Evolutionary conservation across 2,888 invertebrate genomes (phyloP), one percentile per base, ranked within the genome.

Genomic region (Drosophila macrothrix): DNA sequence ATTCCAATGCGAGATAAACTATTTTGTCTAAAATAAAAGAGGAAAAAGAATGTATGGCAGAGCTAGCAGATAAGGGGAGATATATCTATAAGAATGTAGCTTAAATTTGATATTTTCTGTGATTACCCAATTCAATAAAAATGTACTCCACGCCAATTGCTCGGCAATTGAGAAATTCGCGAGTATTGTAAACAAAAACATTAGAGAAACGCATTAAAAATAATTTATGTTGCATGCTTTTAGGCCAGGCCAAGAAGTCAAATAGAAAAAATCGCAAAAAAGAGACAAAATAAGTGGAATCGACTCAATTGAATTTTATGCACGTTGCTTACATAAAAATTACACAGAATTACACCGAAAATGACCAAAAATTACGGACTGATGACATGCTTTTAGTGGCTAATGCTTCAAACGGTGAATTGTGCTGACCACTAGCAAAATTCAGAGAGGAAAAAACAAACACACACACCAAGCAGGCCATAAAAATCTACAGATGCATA

Each of bases 401-500:
- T 76, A 89, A 89, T 90, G 77, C 54, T 59, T 63, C 41, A 67
- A 63, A 71, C 77, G 82, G 71, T 79, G 61, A 74, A 76, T 77
- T 78, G 53, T 83, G 88, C 88, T 88, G 88, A 88, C 86, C 82
- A 67, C 60, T 74, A 76, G 59, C 58, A 52, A 61, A 68, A 46
- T 33, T 39, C 31, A 29, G 22, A 52, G 14, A 1, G 16, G 10
- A 31, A 25, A 41, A 60, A 72, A 80, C n/a, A 87, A 83, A 67
- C n/a, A 29, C 4, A 35, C 16, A 35, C 35, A 56, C 70, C 72
- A 86, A 87, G 68, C 78, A 68, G 66, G 63, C 79, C 74, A 90
- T 89, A 90, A 88, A 78, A 88, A 88, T 86, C 87, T 75, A 72
- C 76, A 75, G 82, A 83, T 90, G 87, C 87, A 87, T 88, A 84